Percentiles rank a stretch among this genome's conserved stretches.
phyloP scores from a whole-genome alignment of 2,888 invertebrate genomes.

The Xylophagus ater region DNA sequence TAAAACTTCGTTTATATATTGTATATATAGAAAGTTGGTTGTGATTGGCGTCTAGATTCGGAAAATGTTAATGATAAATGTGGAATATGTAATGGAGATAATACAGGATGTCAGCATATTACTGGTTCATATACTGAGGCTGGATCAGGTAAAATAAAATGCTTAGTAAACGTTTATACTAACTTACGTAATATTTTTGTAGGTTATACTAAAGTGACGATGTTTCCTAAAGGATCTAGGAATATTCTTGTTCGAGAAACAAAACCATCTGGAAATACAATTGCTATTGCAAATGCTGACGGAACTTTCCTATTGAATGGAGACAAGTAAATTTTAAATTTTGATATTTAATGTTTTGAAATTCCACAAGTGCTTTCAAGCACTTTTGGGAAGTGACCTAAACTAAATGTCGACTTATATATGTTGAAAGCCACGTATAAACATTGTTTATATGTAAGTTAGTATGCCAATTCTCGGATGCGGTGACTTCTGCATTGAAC shows the following conservation, averaged over 20 bases:
- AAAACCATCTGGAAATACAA: constrained; percentile 43
- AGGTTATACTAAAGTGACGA: constrained; percentile 38
- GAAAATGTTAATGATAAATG: constrained; percentile 53
- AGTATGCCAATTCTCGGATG: no score
- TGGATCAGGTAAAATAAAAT: constrained; percentile 26
- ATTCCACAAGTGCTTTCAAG: no score
- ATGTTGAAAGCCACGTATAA: no score
- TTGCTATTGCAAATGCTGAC: constrained; percentile 45
- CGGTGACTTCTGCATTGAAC: no score
- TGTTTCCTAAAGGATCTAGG: constrained; percentile 48
- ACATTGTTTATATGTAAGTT: no score
- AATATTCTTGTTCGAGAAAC: constrained; percentile 51
- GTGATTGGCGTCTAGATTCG: constrained; percentile 54
- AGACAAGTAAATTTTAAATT: constrained; percentile 42
- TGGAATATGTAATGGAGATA: constrained; percentile 58
- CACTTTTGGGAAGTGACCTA: no score
- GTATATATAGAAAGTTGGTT: constrained; percentile 55
- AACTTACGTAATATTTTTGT: background rate
- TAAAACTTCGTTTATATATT: constrained; percentile 3
- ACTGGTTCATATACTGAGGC: constrained; percentile 44
- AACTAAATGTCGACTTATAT: no score
- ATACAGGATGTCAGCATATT: constrained; percentile 49
- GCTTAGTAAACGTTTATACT: background rate
- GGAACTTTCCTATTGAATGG: constrained; percentile 48
- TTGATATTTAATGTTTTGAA: constrained; percentile 1